Evolutionary conservation across 1,140 invertebrate species (phyloP), one percentile per base, ranked within the genome.

Genomic region (Ladona fulva): DNA sequence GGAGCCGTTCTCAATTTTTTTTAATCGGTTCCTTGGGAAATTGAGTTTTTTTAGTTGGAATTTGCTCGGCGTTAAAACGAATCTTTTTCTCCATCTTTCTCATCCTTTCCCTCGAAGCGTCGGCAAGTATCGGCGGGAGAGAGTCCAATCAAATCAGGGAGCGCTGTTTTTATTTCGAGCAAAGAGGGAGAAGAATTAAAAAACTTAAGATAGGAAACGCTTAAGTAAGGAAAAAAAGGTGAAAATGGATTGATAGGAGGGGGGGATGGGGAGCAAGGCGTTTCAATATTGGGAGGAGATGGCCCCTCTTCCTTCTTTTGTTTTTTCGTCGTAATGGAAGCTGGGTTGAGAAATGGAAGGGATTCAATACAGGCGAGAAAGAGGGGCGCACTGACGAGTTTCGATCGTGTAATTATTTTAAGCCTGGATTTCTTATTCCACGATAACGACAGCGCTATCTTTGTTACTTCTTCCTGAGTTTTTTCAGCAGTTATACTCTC

Each of bases 181-280:
- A 22, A 66, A 19, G 52, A 66, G 52, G 16, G 52, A 66, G 29
- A 66, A 66, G 14, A 66, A 66, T 66, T 66, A 66, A 22, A 66
- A 66, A 66, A 66, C 52, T 66, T 66, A 66, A 22, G n/a, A 66
- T 66, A 66, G 52, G n/a, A 66, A 66, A 66, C 52, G 52, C 52
- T 66, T 66, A 66, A 66, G 52, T 66, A 66, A 66, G 5, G 52
- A 66, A 66, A 66, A 66, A 66, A 66, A 19, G 3, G 29, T 66
- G 52, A 22, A 22, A 66, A 66, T 66, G 52, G 52, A 66, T 66
- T 66, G 52, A 66, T 66, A 66, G 52, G 52, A 66, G 52, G n/a
- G 16, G 44, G 44, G 19, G n/a, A n/a, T n/a, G n/a, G n/a, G n/a
- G n/a, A n/a, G n/a, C n/a, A n/a, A n/a, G n/a, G 1, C 29, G 1